Evolutionary conservation across 2,797 vertebrate genomes (phyloP).

Genomic region (Pachyuromys duprasi): DNA sequence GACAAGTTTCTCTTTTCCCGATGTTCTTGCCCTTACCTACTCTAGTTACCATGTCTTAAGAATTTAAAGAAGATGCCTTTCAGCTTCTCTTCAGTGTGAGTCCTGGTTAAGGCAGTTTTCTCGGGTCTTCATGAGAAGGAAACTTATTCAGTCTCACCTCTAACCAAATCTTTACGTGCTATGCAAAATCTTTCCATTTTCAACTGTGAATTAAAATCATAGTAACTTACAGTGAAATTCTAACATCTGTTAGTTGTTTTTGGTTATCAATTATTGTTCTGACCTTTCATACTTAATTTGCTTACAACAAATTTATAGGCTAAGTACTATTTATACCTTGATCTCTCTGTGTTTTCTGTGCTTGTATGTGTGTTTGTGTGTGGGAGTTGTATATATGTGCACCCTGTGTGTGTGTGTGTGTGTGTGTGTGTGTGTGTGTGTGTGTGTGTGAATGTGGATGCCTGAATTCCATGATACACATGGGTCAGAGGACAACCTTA

Average conservation of each 20-base stretch:
- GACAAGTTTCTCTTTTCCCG: neutral
- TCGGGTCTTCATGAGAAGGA: neutral
- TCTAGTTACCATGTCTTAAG: neutral
- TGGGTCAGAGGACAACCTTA: neutral
- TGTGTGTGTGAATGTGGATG: neutral
- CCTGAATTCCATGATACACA: neutral
- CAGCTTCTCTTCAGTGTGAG: neutral
- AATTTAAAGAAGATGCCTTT: neutral
- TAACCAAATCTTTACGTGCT: neutral
- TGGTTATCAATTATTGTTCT: neutral
- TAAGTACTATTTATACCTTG: neutral
- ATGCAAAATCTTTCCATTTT: neutral
- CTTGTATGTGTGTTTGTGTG: neutral
- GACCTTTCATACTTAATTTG: neutral
- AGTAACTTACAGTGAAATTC: slow-evolving; percentile 10
- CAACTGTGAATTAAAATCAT: slow-evolving; percentile 35
- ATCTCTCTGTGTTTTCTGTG: too few species aligned
- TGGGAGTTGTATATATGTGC: neutral
- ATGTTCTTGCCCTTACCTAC: neutral
- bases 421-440: too few species aligned
- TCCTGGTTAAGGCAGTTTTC: neutral
- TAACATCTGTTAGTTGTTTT: neutral
- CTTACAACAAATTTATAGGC: neutral
- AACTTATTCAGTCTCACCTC: neutral
- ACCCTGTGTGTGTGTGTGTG: neutral